These are phyloP conservation scores for Pandemis cinnamomeana DNA, from an alignment of 2,888 invertebrate species.

Conservation along the genomic window DNA sequence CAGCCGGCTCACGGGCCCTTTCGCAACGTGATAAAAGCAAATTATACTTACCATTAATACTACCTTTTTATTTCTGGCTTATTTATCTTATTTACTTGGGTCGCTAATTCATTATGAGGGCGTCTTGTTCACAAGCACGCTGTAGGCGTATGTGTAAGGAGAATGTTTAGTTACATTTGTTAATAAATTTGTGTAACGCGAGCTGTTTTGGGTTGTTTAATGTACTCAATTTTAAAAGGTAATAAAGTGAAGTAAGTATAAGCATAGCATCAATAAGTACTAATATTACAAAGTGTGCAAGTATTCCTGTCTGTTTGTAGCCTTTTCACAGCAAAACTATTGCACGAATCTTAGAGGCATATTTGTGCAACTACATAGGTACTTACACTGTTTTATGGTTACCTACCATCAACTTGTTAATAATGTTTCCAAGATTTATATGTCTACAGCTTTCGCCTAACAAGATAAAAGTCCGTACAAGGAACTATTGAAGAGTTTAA, in stretches of 20 bases:
- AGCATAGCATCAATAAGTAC: too few species aligned
- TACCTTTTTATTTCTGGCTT: slow-evolving; percentile 45
- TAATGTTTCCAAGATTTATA: slow-evolving; percentile 4
- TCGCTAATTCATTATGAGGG: not conserved
- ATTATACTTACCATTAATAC: slow-evolving; percentile 43
- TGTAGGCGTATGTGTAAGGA: not conserved
- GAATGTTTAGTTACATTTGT: not conserved
- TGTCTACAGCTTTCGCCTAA: slow-evolving; percentile 53
- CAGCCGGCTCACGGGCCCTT: slow-evolving; percentile 14
- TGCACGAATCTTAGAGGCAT: too few species aligned
- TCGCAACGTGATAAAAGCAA: slow-evolving; percentile 48
- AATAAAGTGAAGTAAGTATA: not conserved
- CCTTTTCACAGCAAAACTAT: too few species aligned
- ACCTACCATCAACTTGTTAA: not conserved
- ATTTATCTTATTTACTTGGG: not conserved
- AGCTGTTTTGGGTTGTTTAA: not conserved
- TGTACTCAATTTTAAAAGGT: not conserved
- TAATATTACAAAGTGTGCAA: too few species aligned
- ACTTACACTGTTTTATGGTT: not conserved
- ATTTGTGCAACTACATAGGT: too few species aligned
- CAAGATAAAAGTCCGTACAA: slow-evolving; percentile 75
- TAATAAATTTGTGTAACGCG: not conserved
- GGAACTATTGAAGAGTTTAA: slow-evolving; percentile 82
- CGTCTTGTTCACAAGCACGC: not conserved
- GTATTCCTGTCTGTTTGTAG: too few species aligned